A percentile compares a stretch with the other conserved stretches of the same genome.
Conservation (phyloP, 2,113 vertebrate species). For the Dipodomys ordii region DNA sequence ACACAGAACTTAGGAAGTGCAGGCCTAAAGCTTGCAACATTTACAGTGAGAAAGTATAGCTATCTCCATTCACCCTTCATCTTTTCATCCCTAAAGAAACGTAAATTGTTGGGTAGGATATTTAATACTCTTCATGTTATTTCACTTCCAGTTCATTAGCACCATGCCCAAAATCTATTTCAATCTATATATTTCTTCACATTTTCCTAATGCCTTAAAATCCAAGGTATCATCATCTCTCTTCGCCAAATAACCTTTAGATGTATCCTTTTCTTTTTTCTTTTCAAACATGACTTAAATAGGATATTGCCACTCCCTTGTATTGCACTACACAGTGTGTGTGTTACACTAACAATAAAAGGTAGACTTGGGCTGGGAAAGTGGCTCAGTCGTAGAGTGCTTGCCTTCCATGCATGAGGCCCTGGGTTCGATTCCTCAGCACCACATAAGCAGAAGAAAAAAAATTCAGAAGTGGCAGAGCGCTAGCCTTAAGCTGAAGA, state of each 20-base stretch:
- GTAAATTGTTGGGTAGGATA: background rate
- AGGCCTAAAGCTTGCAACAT: no score
- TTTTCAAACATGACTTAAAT: background rate
- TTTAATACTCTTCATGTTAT: background rate
- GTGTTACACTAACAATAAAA: background rate
- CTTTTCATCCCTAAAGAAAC: background rate
- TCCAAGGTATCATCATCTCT: background rate
- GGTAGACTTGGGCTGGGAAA: background rate
- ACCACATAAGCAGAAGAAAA: no score
- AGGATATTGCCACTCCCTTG: background rate
- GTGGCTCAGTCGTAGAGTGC: no score
- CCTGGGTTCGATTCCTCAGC: no score
- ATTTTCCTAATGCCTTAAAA: background rate
- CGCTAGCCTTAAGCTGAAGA: no score
- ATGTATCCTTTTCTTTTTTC: background rate
- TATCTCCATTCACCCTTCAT: no score
- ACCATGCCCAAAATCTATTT: background rate
- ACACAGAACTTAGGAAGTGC: no score
- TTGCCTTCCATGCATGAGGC: no score
- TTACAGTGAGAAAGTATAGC: no score
- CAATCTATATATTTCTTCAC: background rate
- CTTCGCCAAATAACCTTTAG: background rate
- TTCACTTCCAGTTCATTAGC: background rate
- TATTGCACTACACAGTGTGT: background rate
- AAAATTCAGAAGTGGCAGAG: no score